A percentile compares a stretch with the other conserved stretches of the same genome.
Conservation (phyloP, 2,888 invertebrate genomes). For the Leptinotarsa haldemani region DNA sequence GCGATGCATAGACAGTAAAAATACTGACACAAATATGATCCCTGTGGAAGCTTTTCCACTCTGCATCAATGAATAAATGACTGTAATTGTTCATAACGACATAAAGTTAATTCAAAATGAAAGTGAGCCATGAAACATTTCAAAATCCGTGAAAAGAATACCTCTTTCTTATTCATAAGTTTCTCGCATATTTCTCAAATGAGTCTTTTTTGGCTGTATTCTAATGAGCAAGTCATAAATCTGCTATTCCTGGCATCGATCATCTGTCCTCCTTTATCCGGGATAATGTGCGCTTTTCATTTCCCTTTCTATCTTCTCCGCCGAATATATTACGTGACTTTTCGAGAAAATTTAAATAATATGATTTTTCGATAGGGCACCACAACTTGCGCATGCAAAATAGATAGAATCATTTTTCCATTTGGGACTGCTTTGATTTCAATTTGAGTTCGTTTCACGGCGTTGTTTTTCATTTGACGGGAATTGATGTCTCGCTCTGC, state of each 20-base stretch:
- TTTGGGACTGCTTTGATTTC: conserved; percentile 3
- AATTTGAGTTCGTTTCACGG: not conserved
- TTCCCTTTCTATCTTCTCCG: not conserved
- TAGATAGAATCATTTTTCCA: conserved; percentile 9
- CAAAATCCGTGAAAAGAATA: not conserved
- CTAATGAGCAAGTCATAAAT: conserved; percentile 3
- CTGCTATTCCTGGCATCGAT: not conserved
- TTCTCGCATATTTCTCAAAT: not conserved
- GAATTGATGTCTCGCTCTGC: not conserved
- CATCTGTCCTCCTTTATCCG: not conserved
- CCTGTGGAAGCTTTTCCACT: too few relatives aligned
- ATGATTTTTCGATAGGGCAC: conserved; percentile 1
- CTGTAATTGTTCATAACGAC: too few relatives aligned
- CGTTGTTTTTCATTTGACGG: not conserved
- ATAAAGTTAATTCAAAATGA: too few relatives aligned
- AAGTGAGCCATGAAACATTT: not conserved
- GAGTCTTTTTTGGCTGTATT: not conserved
- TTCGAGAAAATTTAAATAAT: conserved; percentile 5
- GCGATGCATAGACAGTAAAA: too few relatives aligned
- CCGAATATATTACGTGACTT: conserved; percentile 13
- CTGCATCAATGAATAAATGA: too few relatives aligned
- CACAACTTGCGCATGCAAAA: conserved; percentile 10
- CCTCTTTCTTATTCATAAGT: not conserved
- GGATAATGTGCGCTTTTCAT: not conserved
- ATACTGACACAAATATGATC: too few relatives aligned